A percentile compares a stretch with the other conserved stretches of the same genome.
Evolutionary conservation across 2,797 vertebrate genomes (phyloP).

Genomic region (Acrossocheilus wenchowensis): DNA sequence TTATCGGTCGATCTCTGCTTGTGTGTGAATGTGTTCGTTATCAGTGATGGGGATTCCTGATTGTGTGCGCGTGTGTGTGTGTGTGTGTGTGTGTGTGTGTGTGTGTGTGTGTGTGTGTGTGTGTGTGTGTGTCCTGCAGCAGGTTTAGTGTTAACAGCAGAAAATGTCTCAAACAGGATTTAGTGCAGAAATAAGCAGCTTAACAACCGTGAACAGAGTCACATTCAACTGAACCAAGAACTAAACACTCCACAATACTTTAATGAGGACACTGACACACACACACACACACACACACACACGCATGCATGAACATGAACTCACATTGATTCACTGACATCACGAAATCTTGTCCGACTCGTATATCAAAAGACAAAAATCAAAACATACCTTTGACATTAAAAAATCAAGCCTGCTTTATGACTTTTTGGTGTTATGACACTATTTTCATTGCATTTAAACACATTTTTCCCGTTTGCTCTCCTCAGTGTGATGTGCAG

Average conservation of each 20-base stretch:
- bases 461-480: not conserved
- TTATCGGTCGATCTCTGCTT: not conserved
- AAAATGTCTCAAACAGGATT: slow-evolving; percentile 65
- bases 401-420: not conserved
- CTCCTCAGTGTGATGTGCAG: not conserved
- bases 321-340: not conserved
- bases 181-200: slow-evolving; percentile 67
- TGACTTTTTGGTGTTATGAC: too few relatives aligned
- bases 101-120: too few relatives aligned
- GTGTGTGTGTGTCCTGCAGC: not conserved
- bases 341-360: not conserved
- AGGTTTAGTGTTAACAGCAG: slow-evolving; percentile 44
- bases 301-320: too few relatives aligned
- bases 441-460: not conserved
- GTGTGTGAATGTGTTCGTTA: not conserved
- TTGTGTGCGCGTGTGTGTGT: not conserved
- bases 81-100: too few relatives aligned
- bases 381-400: not conserved
- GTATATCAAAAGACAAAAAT: not conserved
- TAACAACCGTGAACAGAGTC: slow-evolving; percentile 29
- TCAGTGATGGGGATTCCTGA: not conserved
- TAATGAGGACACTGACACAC: not conserved
- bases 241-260: slow-evolving; percentile 1
- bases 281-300: not conserved
- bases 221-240: slow-evolving; percentile 12